Evolutionary conservation across 2,888 invertebrate genomes (phyloP).

Genomic region (Arctia plantaginis): DNA sequence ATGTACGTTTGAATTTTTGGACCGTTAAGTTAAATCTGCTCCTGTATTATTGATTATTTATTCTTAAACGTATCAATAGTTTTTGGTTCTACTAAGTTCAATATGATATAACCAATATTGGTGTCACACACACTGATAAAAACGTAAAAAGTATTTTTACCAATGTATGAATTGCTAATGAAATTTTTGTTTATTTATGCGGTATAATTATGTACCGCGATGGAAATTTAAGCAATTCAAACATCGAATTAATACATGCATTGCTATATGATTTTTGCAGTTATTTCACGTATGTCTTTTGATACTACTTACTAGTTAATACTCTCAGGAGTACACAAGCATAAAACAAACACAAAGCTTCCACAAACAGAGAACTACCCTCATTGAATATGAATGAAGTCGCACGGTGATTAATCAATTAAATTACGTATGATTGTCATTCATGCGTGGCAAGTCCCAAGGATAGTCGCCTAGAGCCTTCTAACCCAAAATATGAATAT

Average conservation of each 20-base stretch:
- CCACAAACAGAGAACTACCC: slow-evolving; percentile 5
- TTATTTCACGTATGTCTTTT: background rate
- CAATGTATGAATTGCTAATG: too few relatives aligned
- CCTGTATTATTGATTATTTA: too few relatives aligned
- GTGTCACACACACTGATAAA: too few relatives aligned
- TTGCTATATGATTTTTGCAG: background rate
- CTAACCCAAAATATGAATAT: slow-evolving; percentile 81
- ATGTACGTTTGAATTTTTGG: too few relatives aligned
- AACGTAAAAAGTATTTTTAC: too few relatives aligned
- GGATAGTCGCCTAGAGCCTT: slow-evolving; percentile 44
- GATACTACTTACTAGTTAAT: background rate
- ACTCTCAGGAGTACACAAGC: slow-evolving; percentile 6
- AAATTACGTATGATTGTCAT: slow-evolving; percentile 63
- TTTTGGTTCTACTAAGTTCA: too few relatives aligned
- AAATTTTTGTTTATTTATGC: too few relatives aligned
- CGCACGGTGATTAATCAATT: slow-evolving; percentile 50
- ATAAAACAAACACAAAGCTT: slow-evolving; percentile 10
- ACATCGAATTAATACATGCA: background rate
- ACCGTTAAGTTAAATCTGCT: too few relatives aligned
- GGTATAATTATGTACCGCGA: too few relatives aligned
- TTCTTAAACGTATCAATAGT: too few relatives aligned
- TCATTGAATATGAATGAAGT: slow-evolving; percentile 35
- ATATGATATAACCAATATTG: too few relatives aligned
- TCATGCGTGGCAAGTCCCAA: slow-evolving; percentile 53
- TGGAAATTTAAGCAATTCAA: background rate